These are phyloP conservation scores for Siphamia tubifer DNA, from an alignment of 2,113 vertebrate species.

Conservation along the genomic window DNA sequence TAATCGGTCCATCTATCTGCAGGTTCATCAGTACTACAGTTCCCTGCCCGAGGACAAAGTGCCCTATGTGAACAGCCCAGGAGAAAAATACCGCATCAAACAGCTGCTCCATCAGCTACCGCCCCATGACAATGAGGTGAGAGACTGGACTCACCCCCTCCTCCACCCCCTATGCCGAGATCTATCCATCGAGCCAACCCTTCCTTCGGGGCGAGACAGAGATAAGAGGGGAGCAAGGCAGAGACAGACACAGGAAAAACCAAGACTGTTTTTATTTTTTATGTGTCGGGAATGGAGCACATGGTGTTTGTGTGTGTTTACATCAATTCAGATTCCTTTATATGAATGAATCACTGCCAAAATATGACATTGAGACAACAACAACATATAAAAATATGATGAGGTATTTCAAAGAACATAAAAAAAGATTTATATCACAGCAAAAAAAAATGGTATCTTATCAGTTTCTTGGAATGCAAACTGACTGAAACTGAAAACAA, in stretches of 20 bases:
- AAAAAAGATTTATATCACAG: too few relatives aligned
- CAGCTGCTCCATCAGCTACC: conserved; percentile 97
- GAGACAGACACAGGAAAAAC: conserved; percentile 16
- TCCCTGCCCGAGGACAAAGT: conserved; percentile 98
- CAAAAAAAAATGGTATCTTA: background rate
- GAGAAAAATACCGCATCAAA: conserved; percentile 96
- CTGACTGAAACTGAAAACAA: background rate
- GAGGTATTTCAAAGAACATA: too few relatives aligned
- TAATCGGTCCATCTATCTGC: conserved; percentile 7
- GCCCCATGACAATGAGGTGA: conserved; percentile 98
- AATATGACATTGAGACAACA: background rate
- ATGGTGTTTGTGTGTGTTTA: conserved; percentile 3
- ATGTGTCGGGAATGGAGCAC: conserved; percentile 2
- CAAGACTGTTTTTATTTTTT: conserved; percentile 6
- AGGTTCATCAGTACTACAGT: conserved; percentile 99
- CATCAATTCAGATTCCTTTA: conserved; percentile 6
- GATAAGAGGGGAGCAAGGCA: conserved; percentile 29
- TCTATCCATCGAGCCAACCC: conserved; percentile 1
- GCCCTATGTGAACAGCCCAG: conserved; percentile 96
- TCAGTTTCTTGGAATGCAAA: background rate
- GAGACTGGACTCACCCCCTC: conserved; percentile 47
- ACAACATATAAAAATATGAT: too few relatives aligned
- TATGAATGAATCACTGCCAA: conserved; percentile 1
- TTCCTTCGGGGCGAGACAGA: conserved; percentile 34
- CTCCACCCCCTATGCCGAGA: background rate